A percentile compares a stretch with the other conserved stretches of the same genome.
Conservation (phyloP, 2,113 vertebrate genomes). For the Tautogolabrus adspersus region DNA sequence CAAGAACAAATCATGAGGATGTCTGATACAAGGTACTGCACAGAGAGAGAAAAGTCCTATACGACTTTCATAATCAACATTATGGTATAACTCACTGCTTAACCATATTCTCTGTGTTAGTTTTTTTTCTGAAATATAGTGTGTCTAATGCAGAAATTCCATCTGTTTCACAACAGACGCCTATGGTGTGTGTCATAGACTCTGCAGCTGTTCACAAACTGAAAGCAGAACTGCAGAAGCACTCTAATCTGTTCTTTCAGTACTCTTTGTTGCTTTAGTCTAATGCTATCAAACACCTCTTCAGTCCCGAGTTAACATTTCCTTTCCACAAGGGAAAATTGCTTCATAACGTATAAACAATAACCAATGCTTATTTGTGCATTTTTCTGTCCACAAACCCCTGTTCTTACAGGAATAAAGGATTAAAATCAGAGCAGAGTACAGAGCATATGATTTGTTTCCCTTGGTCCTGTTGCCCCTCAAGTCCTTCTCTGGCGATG, state of each 20-base stretch:
- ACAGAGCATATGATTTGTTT: slow-evolving; percentile 12
- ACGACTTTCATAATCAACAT: background rate
- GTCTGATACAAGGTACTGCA: background rate
- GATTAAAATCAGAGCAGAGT: background rate
- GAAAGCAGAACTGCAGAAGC: slow-evolving; percentile 15
- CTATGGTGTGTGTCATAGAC: slow-evolving; percentile 42
- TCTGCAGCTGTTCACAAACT: slow-evolving; percentile 52
- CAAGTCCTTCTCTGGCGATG: slow-evolving; percentile 2
- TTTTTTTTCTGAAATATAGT: slow-evolving; percentile 9
- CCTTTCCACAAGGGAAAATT: slow-evolving; percentile 1
- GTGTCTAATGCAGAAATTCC: slow-evolving; percentile 50
- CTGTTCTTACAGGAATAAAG: slow-evolving; percentile 13
- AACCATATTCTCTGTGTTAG: background rate
- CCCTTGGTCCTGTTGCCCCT: slow-evolving; percentile 11
- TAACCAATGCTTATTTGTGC: slow-evolving; percentile 2
- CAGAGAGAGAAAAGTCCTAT: background rate
- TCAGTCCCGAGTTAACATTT: slow-evolving; percentile 14
- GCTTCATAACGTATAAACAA: background rate
- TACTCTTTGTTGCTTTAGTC: slow-evolving; percentile 9
- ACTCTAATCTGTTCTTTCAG: background rate
- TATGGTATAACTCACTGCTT: background rate
- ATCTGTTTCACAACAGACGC: slow-evolving; percentile 54
- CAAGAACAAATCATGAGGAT: background rate
- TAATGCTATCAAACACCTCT: background rate
- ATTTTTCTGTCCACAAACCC: slow-evolving; percentile 15